Conservation (phyloP, 2,797 vertebrate species). For the Pipistrellus pipistrellus region DNA sequence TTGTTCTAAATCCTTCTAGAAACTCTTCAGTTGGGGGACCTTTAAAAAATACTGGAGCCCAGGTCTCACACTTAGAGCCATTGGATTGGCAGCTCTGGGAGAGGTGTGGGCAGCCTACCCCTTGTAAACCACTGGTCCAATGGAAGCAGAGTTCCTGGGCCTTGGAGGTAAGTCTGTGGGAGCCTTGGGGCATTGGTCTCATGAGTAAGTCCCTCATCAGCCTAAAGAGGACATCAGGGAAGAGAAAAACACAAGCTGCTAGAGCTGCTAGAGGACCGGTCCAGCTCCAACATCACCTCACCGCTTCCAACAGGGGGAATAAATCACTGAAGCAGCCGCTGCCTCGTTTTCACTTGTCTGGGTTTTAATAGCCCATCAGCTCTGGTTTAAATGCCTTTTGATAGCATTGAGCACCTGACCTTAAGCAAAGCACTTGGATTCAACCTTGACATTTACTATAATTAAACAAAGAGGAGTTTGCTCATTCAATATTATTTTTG, state of each 20-base stretch:
- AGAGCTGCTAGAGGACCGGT: neutral
- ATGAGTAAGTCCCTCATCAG: constrained; percentile 11
- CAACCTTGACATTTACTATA: constrained; percentile 83
- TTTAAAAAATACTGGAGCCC: constrained; percentile 48
- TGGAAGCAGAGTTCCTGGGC: constrained; percentile 2
- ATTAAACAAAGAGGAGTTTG: constrained; percentile 82
- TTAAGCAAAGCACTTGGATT: constrained; percentile 77
- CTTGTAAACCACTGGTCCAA: neutral
- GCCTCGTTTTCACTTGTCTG: constrained; percentile 68
- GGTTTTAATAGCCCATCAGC: constrained; percentile 61
- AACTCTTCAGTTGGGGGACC: constrained; percentile 32
- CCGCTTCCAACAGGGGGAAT: neutral
- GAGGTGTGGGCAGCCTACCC: neutral
- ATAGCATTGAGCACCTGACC: constrained; percentile 79
- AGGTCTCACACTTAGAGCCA: neutral
- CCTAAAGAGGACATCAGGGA: neutral
- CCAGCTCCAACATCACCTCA: constrained; percentile 39
- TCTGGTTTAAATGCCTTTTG: constrained; percentile 80
- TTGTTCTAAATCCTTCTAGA: constrained; percentile 6
- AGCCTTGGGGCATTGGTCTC: constrained; percentile 3
- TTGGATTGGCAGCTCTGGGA: constrained; percentile 29
- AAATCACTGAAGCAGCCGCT: constrained; percentile 67
- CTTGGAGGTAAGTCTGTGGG: neutral
- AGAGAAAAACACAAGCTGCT: neutral
- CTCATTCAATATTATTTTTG: constrained; percentile 85